Percentiles rank a stretch among this genome's conserved stretches.
These are phyloP conservation scores for Euphonia xanthogaster DNA, from an alignment of 2,797 vertebrate species.

Conservation along the genomic window DNA sequence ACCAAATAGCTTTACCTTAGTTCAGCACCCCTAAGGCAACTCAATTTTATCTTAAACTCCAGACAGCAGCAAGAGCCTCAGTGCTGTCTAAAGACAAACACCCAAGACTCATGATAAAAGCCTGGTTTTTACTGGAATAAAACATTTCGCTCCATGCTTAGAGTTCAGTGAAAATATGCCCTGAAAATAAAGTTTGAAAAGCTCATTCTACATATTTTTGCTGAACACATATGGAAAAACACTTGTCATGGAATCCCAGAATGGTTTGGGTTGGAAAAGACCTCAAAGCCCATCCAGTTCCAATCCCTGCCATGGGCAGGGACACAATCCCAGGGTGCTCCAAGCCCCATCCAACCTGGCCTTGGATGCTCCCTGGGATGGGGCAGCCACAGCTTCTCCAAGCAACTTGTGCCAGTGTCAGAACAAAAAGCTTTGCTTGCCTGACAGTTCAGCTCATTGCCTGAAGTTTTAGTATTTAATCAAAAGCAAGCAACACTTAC, in stretches of 20 bases:
- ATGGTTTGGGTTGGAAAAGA: not conserved
- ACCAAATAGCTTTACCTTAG: not conserved
- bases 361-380: not conserved
- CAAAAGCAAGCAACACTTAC: conserved; percentile 79
- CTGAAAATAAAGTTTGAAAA: not conserved
- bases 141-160: not conserved
- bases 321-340: fast-evolving
- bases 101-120: not conserved
- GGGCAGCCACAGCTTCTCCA: not conserved
- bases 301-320: not conserved
- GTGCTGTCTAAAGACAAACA: not conserved
- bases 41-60: not conserved
- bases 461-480: not conserved
- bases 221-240: not conserved
- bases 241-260: not conserved
- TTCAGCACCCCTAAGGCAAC: not conserved
- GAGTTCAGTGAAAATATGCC: not conserved
- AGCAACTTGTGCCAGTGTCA: not conserved
- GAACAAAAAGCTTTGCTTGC: not conserved
- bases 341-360: fast-evolving
- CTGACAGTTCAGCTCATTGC: not conserved
- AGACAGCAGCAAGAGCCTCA: not conserved
- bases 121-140: not conserved
- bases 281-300: too few species aligned
- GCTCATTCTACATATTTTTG: not conserved